Evolutionary conservation across 2,113 vertebrate species (phyloP).

Genomic region (Melanocharis versteri): DNA sequence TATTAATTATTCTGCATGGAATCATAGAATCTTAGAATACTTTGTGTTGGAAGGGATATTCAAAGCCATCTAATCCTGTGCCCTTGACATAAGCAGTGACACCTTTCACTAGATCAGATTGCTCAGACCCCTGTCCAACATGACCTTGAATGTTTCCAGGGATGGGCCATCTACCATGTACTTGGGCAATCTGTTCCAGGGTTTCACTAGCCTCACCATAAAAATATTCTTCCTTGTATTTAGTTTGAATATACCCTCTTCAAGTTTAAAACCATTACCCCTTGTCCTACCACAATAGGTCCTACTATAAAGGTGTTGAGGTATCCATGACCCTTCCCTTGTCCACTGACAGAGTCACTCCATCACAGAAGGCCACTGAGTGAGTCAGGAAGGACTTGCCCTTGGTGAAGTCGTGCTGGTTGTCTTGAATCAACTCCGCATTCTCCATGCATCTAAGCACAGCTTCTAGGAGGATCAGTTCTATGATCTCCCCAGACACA

Average conservation of each 20-base stretch:
- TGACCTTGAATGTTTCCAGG: neutral
- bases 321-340: neutral
- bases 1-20: neutral
- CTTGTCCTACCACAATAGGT: accelerated
- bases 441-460: neutral
- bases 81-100: accelerated
- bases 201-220: accelerated
- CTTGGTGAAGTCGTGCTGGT: neutral
- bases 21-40: neutral
- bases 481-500: neutral
- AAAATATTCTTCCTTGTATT: neutral
- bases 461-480: neutral
- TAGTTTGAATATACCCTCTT: neutral
- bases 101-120: neutral
- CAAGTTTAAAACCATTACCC: neutral
- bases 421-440: neutral
- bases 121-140: neutral
- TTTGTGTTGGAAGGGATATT: neutral
- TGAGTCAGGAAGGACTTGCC: no score
- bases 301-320: neutral
- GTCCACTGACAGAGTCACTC: neutral
- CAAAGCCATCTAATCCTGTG: neutral
- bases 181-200: neutral
- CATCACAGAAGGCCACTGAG: no score
- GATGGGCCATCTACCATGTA: accelerated